Conservation (phyloP, 2,888 invertebrate genomes). For the Serrognathus titanus region DNA sequence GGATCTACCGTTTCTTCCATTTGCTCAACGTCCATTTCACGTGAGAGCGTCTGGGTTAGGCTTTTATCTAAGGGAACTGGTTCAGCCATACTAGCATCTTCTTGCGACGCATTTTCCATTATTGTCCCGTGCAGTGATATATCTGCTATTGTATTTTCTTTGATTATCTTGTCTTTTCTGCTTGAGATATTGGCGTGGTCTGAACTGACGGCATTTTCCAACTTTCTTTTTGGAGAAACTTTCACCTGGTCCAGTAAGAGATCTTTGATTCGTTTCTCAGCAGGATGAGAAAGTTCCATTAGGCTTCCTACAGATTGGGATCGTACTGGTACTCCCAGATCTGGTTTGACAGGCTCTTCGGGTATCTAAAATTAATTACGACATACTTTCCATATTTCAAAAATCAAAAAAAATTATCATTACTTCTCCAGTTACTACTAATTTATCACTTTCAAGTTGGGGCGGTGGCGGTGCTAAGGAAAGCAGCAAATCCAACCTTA, state of each 20-base stretch:
- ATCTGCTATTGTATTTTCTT: slow-evolving; percentile 48
- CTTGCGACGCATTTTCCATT: slow-evolving; percentile 32
- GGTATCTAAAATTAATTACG: slow-evolving; percentile 25
- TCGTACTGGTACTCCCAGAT: slow-evolving; percentile 45
- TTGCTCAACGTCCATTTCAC: slow-evolving; percentile 40
- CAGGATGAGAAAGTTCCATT: slow-evolving; percentile 67
- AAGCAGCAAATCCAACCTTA: slow-evolving; percentile 79
- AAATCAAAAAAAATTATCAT: slow-evolving; percentile 12
- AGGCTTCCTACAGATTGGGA: slow-evolving; percentile 70
- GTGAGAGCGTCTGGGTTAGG: slow-evolving; percentile 40
- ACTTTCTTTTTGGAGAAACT: slow-evolving; percentile 68
- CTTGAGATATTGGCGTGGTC: slow-evolving; percentile 55
- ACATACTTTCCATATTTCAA: slow-evolving; percentile 16
- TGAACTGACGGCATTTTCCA: slow-evolving; percentile 72
- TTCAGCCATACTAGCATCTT: slow-evolving; percentile 38
- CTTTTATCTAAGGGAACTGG: slow-evolving; percentile 40
- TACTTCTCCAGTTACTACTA: slow-evolving; percentile 62
- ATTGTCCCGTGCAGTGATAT: slow-evolving; percentile 40
- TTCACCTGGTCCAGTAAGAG: slow-evolving; percentile 59
- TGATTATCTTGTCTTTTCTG: slow-evolving; percentile 61
- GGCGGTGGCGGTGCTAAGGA: slow-evolving; percentile 81
- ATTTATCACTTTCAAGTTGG: slow-evolving; percentile 66
- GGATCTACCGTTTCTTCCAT: slow-evolving; percentile 35
- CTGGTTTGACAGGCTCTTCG: slow-evolving; percentile 38
- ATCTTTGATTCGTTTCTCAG: slow-evolving; percentile 71